These are phyloP conservation scores for Hyaena hyaena DNA, from an alignment of 2,113 vertebrate species.

Conservation along the genomic window DNA sequence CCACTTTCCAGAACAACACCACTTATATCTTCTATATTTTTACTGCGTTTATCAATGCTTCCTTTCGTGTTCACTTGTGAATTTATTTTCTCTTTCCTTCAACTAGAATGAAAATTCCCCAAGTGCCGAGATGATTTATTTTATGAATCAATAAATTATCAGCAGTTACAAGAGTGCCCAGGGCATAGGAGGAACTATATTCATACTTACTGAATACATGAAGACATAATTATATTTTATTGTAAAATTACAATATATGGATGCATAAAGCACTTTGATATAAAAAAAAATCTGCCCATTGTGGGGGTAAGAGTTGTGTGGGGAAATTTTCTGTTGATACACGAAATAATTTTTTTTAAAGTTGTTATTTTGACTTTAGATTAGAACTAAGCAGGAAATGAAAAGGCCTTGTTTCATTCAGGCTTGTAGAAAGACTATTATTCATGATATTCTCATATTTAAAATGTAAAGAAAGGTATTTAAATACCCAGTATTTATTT, in stretches of 20 bases:
- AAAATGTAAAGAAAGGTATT: constrained; percentile 36
- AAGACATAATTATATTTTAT: not conserved
- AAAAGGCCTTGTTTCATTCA: not conserved
- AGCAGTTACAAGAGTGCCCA: not conserved
- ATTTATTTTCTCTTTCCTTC: not conserved
- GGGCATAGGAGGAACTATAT: not conserved
- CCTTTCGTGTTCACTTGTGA: not conserved
- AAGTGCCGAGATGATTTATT: not conserved
- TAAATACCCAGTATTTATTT: not conserved
- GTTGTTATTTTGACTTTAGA: constrained; percentile 9
- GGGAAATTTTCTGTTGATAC: not conserved
- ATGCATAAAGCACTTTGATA: not conserved
- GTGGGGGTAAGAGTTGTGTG: not conserved
- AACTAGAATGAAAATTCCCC: not conserved
- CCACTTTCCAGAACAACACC: not conserved
- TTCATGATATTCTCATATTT: not conserved
- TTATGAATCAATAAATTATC: not conserved
- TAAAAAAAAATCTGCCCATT: not conserved
- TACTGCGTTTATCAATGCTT: not conserved
- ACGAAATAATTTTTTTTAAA: not conserved
- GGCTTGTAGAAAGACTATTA: not conserved
- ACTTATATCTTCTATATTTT: not conserved
- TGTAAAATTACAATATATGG: not conserved
- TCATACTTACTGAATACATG: not conserved
- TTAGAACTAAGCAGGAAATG: not conserved